Conservation (phyloP, 2,888 invertebrate species). For the Acleris literana region DNA sequence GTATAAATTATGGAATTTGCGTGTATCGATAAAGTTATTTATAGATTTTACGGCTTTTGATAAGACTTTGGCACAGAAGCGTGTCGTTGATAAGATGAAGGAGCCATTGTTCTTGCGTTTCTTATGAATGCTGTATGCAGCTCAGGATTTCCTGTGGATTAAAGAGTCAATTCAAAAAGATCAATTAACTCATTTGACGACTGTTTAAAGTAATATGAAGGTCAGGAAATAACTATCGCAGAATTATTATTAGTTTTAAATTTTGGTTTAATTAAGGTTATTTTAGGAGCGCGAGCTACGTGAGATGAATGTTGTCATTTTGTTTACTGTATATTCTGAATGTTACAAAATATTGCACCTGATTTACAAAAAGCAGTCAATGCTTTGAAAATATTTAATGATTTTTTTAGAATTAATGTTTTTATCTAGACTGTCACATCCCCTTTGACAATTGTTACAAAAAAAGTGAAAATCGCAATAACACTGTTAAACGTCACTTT, state of each 20-base stretch:
- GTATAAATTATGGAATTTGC: constrained; percentile 27
- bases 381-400: too few relatives aligned
- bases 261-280: too few relatives aligned
- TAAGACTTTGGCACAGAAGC: constrained; percentile 10
- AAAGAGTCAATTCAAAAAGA: not conserved
- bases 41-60: constrained; percentile 21
- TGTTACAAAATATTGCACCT: too few relatives aligned
- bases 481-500: too few relatives aligned
- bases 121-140: constrained; percentile 10
- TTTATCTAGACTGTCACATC: too few relatives aligned
- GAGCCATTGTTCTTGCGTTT: constrained; percentile 26
- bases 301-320: too few relatives aligned
- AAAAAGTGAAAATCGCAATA: too few relatives aligned
- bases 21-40: constrained; percentile 25
- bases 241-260: not conserved
- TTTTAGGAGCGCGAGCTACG: too few relatives aligned
- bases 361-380: too few relatives aligned
- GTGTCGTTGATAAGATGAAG: constrained; percentile 26
- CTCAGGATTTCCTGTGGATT: constrained; percentile 21
- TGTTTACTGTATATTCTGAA: too few relatives aligned
- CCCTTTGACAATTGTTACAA: too few relatives aligned
- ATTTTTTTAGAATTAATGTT: too few relatives aligned
- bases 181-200: not conserved
- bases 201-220: not conserved
- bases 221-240: not conserved